Percentiles rank a stretch among this genome's conserved stretches.
Evolutionary conservation across 2,797 vertebrate species (phyloP).

Genomic region (Tokudaia muenninki): DNA sequence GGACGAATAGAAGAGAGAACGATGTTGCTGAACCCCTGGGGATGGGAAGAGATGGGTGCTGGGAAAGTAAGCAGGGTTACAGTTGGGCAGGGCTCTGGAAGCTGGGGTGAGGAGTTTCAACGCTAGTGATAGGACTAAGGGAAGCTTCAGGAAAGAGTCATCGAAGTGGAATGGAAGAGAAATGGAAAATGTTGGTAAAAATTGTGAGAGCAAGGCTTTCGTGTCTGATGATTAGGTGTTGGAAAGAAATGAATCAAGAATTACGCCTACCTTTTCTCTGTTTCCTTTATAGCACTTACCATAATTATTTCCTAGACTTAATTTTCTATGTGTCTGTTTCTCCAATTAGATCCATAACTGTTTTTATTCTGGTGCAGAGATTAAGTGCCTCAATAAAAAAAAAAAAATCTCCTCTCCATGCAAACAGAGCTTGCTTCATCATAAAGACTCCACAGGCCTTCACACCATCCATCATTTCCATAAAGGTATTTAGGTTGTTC

Average conservation of each 20-base stretch:
- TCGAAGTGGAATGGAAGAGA: not conserved
- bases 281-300: not conserved
- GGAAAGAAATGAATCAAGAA: slow-evolving; percentile 30
- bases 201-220: not conserved
- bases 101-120: rapidly evolving
- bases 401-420: not conserved
- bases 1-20: not conserved
- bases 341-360: not conserved
- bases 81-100: not conserved
- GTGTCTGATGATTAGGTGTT: not conserved
- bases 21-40: rapidly evolving
- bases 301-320: slow-evolving; percentile 49
- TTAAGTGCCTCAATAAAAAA: not conserved
- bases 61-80: rapidly evolving
- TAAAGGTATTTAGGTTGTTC: not conserved
- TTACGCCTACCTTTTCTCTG: not conserved
- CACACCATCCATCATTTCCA: not conserved
- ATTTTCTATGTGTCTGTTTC: not conserved
- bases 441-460: too few relatives aligned
- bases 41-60: not conserved
- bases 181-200: not conserved
- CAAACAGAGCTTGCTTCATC: not conserved
- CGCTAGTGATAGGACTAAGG: rapidly evolving
- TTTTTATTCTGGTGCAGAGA: not conserved
- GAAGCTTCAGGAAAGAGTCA: not conserved